Evolutionary conservation across 2,797 vertebrate genomes (phyloP).

Genomic region (Siniperca undulata): DNA sequence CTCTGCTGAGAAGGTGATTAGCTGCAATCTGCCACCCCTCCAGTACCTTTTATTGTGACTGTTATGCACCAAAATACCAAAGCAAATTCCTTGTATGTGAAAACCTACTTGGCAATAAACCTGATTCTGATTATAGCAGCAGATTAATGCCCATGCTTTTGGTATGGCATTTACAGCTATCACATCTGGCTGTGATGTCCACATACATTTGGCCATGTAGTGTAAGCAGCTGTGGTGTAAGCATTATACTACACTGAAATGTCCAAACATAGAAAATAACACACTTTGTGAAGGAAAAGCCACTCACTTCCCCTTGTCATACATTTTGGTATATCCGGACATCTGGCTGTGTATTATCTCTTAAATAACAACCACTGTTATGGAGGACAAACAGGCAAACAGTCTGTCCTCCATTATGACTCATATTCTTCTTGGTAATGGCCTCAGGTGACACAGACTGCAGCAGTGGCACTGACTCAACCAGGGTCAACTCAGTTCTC

Average conservation of each 20-base stretch:
- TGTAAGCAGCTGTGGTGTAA: neutral
- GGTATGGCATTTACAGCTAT: neutral
- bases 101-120: too few relatives aligned
- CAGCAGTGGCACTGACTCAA: conserved; percentile 20
- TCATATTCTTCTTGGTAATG: neutral
- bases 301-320: neutral
- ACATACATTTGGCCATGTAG: neutral
- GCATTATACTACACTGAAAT: neutral
- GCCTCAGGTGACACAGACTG: conserved; percentile 8
- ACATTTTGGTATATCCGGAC: neutral
- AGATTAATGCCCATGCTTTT: neutral
- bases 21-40: too few relatives aligned
- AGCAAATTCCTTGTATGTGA: too few relatives aligned
- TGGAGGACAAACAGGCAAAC: conserved; percentile 9
- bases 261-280: neutral
- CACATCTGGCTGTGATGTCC: neutral
- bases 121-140: neutral
- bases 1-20: too few relatives aligned
- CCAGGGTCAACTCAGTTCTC: conserved; percentile 5
- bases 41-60: too few relatives aligned
- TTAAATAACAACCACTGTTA: neutral
- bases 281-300: neutral
- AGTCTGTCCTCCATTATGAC: neutral
- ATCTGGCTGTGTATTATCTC: neutral
- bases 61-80: too few relatives aligned